These are phyloP conservation scores for Hemibagrus wyckioides DNA, from an alignment of 2,113 vertebrate species.

Conservation along the genomic window DNA sequence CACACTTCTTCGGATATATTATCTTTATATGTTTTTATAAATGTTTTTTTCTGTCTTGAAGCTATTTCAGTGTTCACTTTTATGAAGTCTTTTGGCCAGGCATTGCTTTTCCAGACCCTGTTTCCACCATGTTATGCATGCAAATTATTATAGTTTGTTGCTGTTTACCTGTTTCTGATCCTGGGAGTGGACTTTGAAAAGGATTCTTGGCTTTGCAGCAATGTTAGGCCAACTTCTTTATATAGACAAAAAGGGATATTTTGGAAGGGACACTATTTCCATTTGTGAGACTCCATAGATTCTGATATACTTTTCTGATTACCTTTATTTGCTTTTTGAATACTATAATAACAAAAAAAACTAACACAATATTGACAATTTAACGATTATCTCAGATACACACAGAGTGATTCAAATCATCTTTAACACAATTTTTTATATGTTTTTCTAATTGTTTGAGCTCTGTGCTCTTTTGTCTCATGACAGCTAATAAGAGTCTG, in stretches of 20 bases:
- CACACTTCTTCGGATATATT: too few species aligned
- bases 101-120: neutral
- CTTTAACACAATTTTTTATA: neutral
- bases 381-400: neutral
- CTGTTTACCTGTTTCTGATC: neutral
- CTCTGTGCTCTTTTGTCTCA: neutral
- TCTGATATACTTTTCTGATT: neutral
- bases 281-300: neutral
- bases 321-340: neutral
- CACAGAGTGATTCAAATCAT: neutral
- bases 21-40: too few species aligned
- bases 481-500: conserved; percentile 10
- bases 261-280: neutral
- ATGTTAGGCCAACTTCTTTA: neutral
- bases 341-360: neutral
- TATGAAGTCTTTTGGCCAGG: too few species aligned
- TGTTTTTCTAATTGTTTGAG: neutral
- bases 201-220: neutral
- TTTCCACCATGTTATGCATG: neutral
- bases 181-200: neutral
- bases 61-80: too few species aligned
- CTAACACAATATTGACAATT: neutral
- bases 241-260: neutral
- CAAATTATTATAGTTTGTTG: neutral
- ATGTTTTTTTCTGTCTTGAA: too few species aligned